These are phyloP conservation scores for Tanytarsus gracilentus DNA, from an alignment of 2,888 invertebrate genomes.

Conservation along the genomic window DNA sequence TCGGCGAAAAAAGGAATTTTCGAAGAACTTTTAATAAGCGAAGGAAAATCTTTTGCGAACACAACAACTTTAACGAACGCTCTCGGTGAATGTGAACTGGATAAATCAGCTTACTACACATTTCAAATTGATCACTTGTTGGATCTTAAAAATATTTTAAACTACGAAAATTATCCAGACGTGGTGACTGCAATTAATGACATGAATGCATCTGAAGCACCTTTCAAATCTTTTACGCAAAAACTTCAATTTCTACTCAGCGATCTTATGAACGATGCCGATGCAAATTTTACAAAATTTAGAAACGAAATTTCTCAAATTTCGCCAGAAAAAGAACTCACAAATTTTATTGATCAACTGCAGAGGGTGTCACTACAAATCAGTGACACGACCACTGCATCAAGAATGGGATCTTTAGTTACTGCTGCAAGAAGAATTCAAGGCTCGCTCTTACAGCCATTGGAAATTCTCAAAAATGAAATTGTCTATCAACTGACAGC, in stretches of 20 bases:
- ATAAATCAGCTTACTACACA: constrained; percentile 62
- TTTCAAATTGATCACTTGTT: constrained; percentile 61
- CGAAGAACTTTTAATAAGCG: constrained; percentile 39
- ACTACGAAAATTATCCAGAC: constrained; percentile 42
- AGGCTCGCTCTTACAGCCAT: constrained; percentile 54
- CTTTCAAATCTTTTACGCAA: constrained; percentile 40
- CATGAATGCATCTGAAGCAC: constrained; percentile 39
- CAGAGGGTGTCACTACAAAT: constrained; percentile 47
- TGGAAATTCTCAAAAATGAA: constrained; percentile 60
- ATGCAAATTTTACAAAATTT: constrained; percentile 42
- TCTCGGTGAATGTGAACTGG: constrained; percentile 57
- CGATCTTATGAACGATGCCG: constrained; percentile 41
- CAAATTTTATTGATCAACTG: constrained; percentile 44
- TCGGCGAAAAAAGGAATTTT: constrained; percentile 42
- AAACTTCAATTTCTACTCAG: constrained; percentile 41
- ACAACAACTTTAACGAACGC: constrained; percentile 39
- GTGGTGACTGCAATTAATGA: constrained; percentile 38
- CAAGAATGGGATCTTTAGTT: constrained; percentile 62
- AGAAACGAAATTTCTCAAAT: constrained; percentile 40
- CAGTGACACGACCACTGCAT: constrained; percentile 58
- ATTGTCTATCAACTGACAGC: constrained; percentile 68
- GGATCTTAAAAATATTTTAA: constrained; percentile 53
- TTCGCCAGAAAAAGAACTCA: constrained; percentile 43
- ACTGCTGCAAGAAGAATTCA: constrained; percentile 56
- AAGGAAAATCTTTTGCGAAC: constrained; percentile 40